Percentiles rank a stretch among this genome's conserved stretches.
Conservation (phyloP, 2,888 invertebrate genomes). For the Lithophane leautieri region DNA sequence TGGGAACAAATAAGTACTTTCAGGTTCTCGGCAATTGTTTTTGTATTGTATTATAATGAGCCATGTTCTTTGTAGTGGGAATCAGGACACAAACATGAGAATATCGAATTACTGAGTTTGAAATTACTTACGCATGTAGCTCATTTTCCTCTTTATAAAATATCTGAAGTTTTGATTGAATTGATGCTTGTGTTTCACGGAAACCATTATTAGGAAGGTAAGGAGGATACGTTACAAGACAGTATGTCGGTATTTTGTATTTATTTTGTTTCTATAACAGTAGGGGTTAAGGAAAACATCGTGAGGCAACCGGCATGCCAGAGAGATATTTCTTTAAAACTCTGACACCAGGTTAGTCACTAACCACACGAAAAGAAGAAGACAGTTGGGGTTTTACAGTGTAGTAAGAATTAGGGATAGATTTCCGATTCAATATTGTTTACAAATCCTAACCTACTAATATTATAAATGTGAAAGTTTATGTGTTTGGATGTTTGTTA, state of each 20-base stretch:
- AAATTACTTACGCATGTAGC: conserved; percentile 28
- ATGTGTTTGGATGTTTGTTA: no score
- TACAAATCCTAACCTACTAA: no score
- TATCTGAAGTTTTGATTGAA: conserved; percentile 7
- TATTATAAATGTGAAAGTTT: no score
- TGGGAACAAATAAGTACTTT: conserved; percentile 40
- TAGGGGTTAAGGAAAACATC: no score
- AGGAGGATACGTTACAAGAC: conserved; percentile 3
- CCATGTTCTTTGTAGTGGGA: conserved; percentile 14
- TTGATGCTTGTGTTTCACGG: conserved; percentile 4
- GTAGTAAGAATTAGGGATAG: no score
- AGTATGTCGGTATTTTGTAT: neutral
- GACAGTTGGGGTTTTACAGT: no score
- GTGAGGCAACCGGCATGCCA: no score
- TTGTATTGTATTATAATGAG: conserved; percentile 35
- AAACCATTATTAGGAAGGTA: conserved; percentile 4
- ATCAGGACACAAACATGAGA: conserved; percentile 21
- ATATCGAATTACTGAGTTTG: conserved; percentile 48
- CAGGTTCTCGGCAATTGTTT: conserved; percentile 42
- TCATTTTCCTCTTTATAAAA: conserved; percentile 19
- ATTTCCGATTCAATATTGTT: no score
- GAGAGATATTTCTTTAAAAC: no score
- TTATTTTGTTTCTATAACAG: no score
- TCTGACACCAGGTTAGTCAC: no score
- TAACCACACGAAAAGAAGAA: no score